Percentiles rank a stretch among this genome's conserved stretches.
Conservation (phyloP, 2,113 vertebrate genomes). For the Salvelinus fontinalis region DNA sequence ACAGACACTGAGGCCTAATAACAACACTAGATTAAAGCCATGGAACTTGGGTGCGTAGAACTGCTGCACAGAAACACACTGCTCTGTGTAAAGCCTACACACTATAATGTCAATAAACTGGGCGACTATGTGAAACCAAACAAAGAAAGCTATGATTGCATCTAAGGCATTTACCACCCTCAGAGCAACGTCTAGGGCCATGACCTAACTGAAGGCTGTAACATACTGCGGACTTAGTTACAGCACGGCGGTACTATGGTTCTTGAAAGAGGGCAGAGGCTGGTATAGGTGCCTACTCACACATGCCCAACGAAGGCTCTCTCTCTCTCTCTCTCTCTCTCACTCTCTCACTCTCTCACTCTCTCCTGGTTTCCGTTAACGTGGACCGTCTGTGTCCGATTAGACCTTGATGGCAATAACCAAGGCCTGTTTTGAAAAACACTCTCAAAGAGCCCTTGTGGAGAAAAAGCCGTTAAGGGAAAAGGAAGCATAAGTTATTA, state of each 20-base stretch:
- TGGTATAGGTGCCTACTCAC: constrained; percentile 35
- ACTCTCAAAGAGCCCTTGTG: constrained; percentile 48
- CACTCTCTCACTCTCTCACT: background rate
- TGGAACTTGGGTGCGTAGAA: background rate
- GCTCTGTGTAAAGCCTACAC: constrained; percentile 36
- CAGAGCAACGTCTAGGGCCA: too few relatives aligned
- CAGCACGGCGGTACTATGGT: too few relatives aligned
- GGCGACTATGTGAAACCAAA: constrained; percentile 53
- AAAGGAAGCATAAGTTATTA: constrained; percentile 54
- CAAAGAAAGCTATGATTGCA: constrained; percentile 30
- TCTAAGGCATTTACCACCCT: too few relatives aligned
- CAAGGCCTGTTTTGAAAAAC: constrained; percentile 58
- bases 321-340: background rate
- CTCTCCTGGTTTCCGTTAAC: constrained; percentile 50
- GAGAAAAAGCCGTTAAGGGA: constrained; percentile 23
- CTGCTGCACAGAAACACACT: constrained; percentile 17
- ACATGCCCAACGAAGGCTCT: background rate
- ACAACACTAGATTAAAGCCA: constrained; percentile 54
- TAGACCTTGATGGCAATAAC: constrained; percentile 63
- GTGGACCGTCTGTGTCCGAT: constrained; percentile 64
- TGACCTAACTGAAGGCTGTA: too few relatives aligned
- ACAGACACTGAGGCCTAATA: constrained; percentile 49
- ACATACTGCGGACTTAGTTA: too few relatives aligned
- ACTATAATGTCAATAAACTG: constrained; percentile 68
- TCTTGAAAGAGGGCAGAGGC: constrained; percentile 1